These are phyloP conservation scores for Eurosta solidaginis DNA, from an alignment of 1,140 invertebrate genomes.

Conservation along the genomic window DNA sequence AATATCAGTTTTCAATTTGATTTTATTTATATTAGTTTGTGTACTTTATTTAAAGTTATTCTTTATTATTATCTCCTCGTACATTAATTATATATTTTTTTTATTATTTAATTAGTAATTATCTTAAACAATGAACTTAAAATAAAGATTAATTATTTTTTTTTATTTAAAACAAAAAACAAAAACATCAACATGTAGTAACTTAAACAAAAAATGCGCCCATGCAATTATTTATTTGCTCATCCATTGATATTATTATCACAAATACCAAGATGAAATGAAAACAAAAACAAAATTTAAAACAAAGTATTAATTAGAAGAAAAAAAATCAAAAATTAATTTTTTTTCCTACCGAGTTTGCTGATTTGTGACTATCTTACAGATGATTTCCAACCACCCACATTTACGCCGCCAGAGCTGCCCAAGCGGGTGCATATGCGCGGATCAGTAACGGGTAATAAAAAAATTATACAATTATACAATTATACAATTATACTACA, in stretches of 20 bases:
- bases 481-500: conserved; percentile 36
- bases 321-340: conserved; percentile 34
- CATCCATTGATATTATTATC: neutral
- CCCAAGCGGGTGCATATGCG: conserved; percentile 94
- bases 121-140: neutral
- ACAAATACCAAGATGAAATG: neutral
- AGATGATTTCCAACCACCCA: conserved; percentile 92
- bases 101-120: neutral
- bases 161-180: neutral
- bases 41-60: too few species aligned
- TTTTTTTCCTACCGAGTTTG: conserved; percentile 33
- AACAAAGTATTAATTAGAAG: conserved; percentile 37
- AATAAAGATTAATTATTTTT: neutral
- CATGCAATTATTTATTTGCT: neutral
- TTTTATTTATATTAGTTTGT: too few species aligned
- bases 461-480: conserved; percentile 40
- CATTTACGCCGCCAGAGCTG: conserved; percentile 95
- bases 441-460: conserved; percentile 72
- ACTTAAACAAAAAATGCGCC: conserved; percentile 6
- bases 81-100: neutral
- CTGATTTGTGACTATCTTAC: conserved; percentile 66
- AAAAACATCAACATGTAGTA: neutral
- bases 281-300: conserved; percentile 34
- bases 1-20: too few species aligned
- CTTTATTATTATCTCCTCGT: too few species aligned